phyloP scores from a whole-genome alignment of 2,113 vertebrate species.

The Neogobius melanostomus region DNA sequence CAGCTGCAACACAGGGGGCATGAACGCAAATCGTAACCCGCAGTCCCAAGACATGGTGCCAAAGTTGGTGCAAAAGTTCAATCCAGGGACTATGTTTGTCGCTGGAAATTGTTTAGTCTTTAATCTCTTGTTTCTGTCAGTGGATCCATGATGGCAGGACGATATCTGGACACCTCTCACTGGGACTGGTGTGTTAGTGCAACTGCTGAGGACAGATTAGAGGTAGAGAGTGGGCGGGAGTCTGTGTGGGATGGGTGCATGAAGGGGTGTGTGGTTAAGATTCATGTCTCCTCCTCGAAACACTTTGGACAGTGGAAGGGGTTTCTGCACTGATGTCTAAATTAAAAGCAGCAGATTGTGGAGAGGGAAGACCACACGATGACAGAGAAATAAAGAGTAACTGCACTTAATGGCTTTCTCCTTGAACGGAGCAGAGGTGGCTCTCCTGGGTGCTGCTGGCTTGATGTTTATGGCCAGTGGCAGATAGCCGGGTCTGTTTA shows the following conservation, averaged over 20 bases:
- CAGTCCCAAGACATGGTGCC: conserved; percentile 92
- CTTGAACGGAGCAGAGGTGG: conserved; percentile 13
- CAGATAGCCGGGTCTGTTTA: conserved; percentile 54
- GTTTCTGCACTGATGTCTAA: conserved; percentile 1
- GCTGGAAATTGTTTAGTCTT: conserved; percentile 3
- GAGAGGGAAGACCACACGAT: neutral
- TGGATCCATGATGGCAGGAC: conserved; percentile 36
- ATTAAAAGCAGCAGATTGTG: neutral
- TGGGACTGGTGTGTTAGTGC: conserved; percentile 55
- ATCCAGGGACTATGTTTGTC: conserved; percentile 6
- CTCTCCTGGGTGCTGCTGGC: conserved; percentile 34
- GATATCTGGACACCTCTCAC: conserved; percentile 33
- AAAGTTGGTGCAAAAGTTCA: conserved; percentile 33
- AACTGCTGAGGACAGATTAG: conserved; percentile 60
- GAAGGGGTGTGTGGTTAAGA: conserved; percentile 24
- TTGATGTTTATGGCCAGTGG: conserved; percentile 55
- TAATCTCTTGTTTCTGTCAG: conserved; percentile 29
- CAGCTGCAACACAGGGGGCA: conserved; percentile 91
- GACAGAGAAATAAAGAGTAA: neutral
- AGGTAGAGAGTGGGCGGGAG: conserved; percentile 63
- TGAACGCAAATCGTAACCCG: conserved; percentile 92
- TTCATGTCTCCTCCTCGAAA: conserved; percentile 50
- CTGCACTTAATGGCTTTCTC: conserved; percentile 24
- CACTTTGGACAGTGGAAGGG: conserved; percentile 17
- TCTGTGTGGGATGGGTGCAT: conserved; percentile 44